Evolutionary conservation across 2,113 vertebrate species (phyloP).

Genomic region (Mus musculus): DNA sequence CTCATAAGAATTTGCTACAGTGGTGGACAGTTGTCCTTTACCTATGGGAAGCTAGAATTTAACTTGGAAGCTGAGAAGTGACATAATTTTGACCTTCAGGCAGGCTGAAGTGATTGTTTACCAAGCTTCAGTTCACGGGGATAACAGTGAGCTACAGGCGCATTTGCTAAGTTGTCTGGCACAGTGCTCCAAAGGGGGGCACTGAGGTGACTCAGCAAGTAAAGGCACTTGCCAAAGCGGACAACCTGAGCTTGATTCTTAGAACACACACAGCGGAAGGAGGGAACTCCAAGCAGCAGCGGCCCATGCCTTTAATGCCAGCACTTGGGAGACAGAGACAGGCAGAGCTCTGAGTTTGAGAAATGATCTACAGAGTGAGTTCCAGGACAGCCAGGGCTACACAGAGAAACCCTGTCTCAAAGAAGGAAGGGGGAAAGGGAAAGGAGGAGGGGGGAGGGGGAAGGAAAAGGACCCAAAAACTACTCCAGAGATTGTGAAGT

Average conservation of each 20-base stretch:
- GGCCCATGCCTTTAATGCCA: background rate
- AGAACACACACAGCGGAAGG: background rate
- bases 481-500: background rate
- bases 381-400: too few relatives aligned
- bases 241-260: background rate
- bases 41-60: background rate
- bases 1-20: background rate
- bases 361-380: background rate
- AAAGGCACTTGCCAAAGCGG: background rate
- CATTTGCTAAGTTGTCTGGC: background rate
- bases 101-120: background rate
- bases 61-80: background rate
- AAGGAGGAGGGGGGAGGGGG: too few relatives aligned
- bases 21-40: background rate
- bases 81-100: background rate
- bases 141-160: background rate
- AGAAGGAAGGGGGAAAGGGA: background rate
- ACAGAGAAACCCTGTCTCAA: background rate
- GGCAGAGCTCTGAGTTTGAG: background rate
- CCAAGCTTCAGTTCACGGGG: background rate
- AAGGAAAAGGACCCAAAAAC: background rate
- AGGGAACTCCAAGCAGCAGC: background rate
- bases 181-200: background rate
- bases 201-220: background rate
- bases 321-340: background rate